Conservation (phyloP, 2,113 vertebrate species). For the Solea senegalensis region DNA sequence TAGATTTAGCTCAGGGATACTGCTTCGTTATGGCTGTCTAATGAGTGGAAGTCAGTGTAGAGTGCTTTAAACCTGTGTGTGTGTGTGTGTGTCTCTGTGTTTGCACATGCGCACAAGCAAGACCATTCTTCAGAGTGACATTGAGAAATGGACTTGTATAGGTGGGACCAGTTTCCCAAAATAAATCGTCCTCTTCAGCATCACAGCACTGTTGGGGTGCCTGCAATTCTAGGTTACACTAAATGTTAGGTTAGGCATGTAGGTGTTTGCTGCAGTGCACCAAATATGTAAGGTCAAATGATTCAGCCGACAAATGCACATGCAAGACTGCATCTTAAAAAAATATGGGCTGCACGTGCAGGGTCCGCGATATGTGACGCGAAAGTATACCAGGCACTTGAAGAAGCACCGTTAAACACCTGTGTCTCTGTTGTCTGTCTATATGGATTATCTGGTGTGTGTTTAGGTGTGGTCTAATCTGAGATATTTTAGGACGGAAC, state of each 20-base stretch:
- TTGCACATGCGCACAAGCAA: neutral
- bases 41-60: too few relatives aligned
- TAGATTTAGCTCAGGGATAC: too few relatives aligned
- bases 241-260: neutral
- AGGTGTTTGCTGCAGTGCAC: neutral
- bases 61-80: too few relatives aligned
- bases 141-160: constrained; percentile 38
- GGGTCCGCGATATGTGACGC: too few relatives aligned
- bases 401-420: too few relatives aligned
- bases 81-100: neutral
- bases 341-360: too few relatives aligned
- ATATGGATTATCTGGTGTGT: too few relatives aligned
- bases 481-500: too few relatives aligned
- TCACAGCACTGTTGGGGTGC: constrained; percentile 20
- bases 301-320: neutral
- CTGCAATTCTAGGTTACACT: neutral
- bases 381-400: too few relatives aligned
- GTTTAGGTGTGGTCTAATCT: too few relatives aligned
- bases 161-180: constrained; percentile 27
- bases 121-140: constrained; percentile 47
- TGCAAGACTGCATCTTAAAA: neutral
- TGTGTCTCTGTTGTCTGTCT: too few relatives aligned
- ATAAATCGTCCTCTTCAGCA: constrained; percentile 39
- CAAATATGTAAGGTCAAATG: neutral
- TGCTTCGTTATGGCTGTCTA: too few relatives aligned